These are phyloP conservation scores for Arenicola marina DNA, from an alignment of 2,888 invertebrate species.

Conservation along the genomic window DNA sequence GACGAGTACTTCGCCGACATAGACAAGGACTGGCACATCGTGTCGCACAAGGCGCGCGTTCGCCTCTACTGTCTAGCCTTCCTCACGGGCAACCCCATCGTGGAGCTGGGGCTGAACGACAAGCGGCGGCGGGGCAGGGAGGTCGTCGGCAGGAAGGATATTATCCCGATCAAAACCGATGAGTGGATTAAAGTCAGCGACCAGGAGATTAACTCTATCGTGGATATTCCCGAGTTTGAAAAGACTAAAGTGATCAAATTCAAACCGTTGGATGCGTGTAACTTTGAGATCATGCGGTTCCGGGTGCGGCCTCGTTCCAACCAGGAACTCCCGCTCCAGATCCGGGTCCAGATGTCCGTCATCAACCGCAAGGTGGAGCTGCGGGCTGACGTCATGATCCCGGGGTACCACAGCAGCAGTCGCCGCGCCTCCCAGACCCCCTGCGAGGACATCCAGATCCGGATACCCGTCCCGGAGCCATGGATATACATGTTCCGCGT, in stretches of 20 bases:
- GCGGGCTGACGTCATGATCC: conserved; percentile 92
- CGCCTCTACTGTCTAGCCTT: conserved; percentile 95
- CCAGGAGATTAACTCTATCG: conserved; percentile 91
- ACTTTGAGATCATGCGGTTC: conserved; percentile 95
- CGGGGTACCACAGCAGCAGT: conserved; percentile 93
- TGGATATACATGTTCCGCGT: conserved; percentile 99
- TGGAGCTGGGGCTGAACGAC: conserved; percentile 97
- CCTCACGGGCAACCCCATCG: conserved; percentile 88
- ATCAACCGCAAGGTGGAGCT: conserved; percentile 78
- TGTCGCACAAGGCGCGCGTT: conserved; percentile 86
- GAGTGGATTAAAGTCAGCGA: conserved; percentile 98
- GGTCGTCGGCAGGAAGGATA: conserved; percentile 98
- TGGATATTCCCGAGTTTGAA: conserved; percentile 89
- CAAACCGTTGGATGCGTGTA: conserved; percentile 94
- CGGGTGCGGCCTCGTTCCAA: conserved; percentile 71
- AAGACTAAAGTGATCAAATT: conserved; percentile 62
- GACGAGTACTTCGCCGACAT: conserved; percentile 60
- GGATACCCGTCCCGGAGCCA: conserved; percentile 94
- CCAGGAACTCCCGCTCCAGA: conserved; percentile 93
- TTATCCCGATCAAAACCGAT: conserved; percentile 89
- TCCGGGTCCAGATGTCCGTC: conserved; percentile 77
- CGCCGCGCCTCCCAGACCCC: conserved; percentile 84
- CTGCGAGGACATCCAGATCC: conserved; percentile 81
- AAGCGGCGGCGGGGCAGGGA: conserved; percentile 97
- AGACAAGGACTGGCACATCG: conserved; percentile 52